A percentile compares a stretch with the other conserved stretches of the same genome.
phyloP scores from a whole-genome alignment of 2,113 vertebrate genomes.

The Rhinoptilus africanus region DNA sequence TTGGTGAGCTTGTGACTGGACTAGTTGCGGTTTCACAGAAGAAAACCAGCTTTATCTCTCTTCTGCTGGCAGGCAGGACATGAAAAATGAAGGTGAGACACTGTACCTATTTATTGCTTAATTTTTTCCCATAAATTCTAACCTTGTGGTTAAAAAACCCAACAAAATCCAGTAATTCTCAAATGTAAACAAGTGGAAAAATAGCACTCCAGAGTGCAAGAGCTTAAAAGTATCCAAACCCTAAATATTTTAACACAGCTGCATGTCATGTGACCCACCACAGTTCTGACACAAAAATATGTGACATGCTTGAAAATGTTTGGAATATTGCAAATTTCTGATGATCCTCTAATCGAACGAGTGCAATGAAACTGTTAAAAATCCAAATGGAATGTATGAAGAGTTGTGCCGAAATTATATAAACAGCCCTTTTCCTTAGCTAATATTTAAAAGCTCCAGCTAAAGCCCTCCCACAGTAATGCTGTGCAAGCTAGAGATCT shows the following conservation, averaged over 20 bases:
- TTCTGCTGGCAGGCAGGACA: constrained; percentile 26
- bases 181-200: constrained; percentile 48
- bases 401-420: background rate
- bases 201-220: constrained; percentile 11
- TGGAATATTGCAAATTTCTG: constrained; percentile 7
- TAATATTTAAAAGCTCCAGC: background rate
- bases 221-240: constrained; percentile 7
- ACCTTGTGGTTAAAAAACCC: constrained; percentile 24
- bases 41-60: constrained; percentile 55
- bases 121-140: constrained; percentile 20
- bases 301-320: constrained; percentile 4
- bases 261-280: constrained; percentile 4
- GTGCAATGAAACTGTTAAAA: background rate
- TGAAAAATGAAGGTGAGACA: constrained; percentile 40
- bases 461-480: background rate
- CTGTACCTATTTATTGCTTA: constrained; percentile 53
- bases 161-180: constrained; percentile 12
- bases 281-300: constrained; percentile 20
- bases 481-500: background rate
- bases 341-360: background rate
- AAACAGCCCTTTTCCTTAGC: background rate
- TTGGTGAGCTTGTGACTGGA: constrained; percentile 21
- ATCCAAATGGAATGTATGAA: background rate
- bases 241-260: constrained; percentile 51
- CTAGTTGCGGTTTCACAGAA: constrained; percentile 33